Percentiles rank a stretch among this genome's conserved stretches.
These are phyloP conservation scores for Porites australiensis DNA, from an alignment of 64 coral and sea anemone genomes.

Conservation along the genomic window DNA sequence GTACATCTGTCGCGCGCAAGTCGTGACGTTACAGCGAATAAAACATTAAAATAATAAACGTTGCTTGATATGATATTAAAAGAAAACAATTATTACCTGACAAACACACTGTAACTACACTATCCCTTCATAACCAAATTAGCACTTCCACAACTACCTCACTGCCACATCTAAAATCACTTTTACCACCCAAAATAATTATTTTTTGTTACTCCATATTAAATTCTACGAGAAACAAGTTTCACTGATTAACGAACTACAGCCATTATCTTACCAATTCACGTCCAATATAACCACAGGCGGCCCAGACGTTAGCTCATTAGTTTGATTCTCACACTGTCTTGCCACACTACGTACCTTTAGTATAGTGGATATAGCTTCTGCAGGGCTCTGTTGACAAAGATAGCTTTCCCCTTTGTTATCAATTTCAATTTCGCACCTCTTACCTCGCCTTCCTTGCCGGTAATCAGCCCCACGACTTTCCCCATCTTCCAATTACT, in stretches of 20 bases:
- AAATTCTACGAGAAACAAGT: too few relatives aligned
- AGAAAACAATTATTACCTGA: too few relatives aligned
- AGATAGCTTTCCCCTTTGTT: constrained; percentile 13
- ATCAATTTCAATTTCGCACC: constrained; percentile 18
- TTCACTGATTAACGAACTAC: neutral
- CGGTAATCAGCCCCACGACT: neutral
- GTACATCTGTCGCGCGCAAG: too few relatives aligned
- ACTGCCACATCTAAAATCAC: too few relatives aligned
- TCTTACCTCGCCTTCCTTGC: constrained; percentile 16
- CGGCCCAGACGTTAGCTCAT: neutral
- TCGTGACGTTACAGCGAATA: too few relatives aligned
- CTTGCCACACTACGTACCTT: neutral
- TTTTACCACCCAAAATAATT: too few relatives aligned
- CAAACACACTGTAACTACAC: too few relatives aligned
- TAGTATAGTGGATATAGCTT: neutral
- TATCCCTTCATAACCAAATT: neutral
- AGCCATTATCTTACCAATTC: neutral
- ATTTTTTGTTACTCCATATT: too few relatives aligned
- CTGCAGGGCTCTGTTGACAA: constrained; percentile 20
- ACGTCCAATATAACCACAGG: neutral
- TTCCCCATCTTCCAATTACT: constrained; percentile 36
- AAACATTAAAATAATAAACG: too few relatives aligned
- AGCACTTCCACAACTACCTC: too few relatives aligned
- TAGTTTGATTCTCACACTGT: neutral
- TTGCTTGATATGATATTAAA: too few relatives aligned